A percentile compares a stretch with the other conserved stretches of the same genome.
Evolutionary conservation across 1,140 invertebrate genomes (phyloP).

Genomic region (Ceratina calcarata): DNA sequence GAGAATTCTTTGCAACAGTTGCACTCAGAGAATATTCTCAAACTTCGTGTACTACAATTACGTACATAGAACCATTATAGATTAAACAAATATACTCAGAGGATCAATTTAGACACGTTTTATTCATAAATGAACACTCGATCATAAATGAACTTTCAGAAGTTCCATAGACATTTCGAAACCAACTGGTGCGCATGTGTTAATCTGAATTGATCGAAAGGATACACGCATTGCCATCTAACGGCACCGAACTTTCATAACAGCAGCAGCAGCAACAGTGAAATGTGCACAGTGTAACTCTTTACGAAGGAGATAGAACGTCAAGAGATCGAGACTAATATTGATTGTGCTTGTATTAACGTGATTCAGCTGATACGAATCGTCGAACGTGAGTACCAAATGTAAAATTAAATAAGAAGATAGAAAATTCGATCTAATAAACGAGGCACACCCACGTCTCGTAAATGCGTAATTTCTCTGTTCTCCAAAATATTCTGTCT

Average conservation of each 20-base stretch:
- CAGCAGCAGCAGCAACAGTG: not conserved
- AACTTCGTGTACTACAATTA: too few species aligned
- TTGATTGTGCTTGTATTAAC: constrained; percentile 18
- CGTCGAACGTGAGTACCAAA: constrained; percentile 22
- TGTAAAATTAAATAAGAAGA: not conserved
- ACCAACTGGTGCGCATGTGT: not conserved
- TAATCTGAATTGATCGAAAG: not conserved
- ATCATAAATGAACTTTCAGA: not conserved
- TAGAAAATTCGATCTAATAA: not conserved
- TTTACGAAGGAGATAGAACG: not conserved
- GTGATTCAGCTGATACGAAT: not conserved
- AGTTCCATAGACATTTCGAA: not conserved
- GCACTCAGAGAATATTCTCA: too few species aligned
- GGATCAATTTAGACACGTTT: not conserved
- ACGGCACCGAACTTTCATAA: not conserved
- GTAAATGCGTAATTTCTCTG: constrained; percentile 5
- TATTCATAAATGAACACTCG: not conserved
- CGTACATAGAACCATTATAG: too few species aligned
- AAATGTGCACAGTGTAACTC: not conserved
- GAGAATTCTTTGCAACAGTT: too few species aligned
- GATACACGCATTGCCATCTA: constrained; percentile 38
- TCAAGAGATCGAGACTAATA: not conserved
- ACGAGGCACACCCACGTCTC: not conserved
- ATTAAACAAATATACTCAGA: too few species aligned
- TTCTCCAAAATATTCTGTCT: not conserved